These are phyloP conservation scores for Bovichtus variegatus DNA, from an alignment of 2,797 vertebrate genomes.

Conservation along the genomic window DNA sequence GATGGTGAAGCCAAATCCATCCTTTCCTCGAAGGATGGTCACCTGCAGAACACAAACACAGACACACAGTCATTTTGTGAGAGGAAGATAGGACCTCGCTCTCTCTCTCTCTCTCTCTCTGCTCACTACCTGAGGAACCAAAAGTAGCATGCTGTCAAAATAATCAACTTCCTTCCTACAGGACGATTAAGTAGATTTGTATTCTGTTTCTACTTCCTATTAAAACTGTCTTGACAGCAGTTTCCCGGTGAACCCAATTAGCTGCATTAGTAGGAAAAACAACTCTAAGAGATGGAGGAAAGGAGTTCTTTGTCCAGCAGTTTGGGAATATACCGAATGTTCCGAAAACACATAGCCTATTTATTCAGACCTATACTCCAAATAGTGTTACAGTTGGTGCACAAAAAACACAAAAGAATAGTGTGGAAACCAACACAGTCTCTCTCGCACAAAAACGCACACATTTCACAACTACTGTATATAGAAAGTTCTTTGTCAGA, in stretches of 20 bases:
- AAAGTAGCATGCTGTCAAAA: constrained; percentile 52
- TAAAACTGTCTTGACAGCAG: constrained; percentile 69
- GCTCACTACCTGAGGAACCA: constrained; percentile 26
- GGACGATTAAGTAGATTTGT: constrained; percentile 57
- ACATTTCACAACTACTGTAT: background rate
- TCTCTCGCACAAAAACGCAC: background rate
- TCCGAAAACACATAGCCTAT: background rate
- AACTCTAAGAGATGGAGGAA: constrained; percentile 32
- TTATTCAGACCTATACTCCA: background rate
- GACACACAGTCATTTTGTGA: constrained; percentile 4
- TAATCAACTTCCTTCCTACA: constrained; percentile 63
- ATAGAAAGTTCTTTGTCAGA: background rate
- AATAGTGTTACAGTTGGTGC: background rate
- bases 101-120: background rate
- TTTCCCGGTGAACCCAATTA: constrained; percentile 66
- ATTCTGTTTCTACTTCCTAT: constrained; percentile 67
- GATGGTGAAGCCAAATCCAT: constrained; percentile 98
- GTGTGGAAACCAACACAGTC: background rate
- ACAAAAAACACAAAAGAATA: background rate
- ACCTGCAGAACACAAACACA: constrained; percentile 83
- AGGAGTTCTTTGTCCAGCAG: constrained; percentile 22
- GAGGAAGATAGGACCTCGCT: background rate
- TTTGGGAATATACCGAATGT: background rate
- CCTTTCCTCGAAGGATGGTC: constrained; percentile 93
- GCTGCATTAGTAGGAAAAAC: constrained; percentile 54